phyloP scores from a whole-genome alignment of 2,888 invertebrate species.

The Acleris cristana region DNA sequence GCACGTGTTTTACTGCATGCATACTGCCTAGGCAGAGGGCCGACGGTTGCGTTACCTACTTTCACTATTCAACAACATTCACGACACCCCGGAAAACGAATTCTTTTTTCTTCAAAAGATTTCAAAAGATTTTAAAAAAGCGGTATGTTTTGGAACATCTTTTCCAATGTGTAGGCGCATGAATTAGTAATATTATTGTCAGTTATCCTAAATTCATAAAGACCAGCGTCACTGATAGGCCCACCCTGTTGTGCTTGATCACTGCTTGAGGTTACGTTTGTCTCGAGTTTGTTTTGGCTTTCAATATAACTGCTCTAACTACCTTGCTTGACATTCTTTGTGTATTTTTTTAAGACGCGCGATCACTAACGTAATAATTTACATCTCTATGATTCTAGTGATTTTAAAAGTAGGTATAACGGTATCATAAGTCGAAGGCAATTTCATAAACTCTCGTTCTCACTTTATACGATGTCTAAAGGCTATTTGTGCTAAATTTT shows the following conservation, averaged over 20 bases:
- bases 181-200: conserved; percentile 78
- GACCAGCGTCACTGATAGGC: conserved; percentile 52
- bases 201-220: conserved; percentile 75
- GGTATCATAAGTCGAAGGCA: conserved; percentile 52
- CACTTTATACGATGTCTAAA: conserved; percentile 38
- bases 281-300: conserved; percentile 37
- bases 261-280: conserved; percentile 51
- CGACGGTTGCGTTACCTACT: no score
- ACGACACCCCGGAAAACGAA: conserved; percentile 16
- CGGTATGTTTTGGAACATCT: background rate
- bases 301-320: conserved; percentile 50
- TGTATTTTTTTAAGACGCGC: conserved; percentile 32
- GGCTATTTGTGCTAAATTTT: conserved; percentile 64
- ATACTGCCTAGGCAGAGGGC: no score
- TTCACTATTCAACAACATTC: conserved; percentile 1
- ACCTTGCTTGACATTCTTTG: background rate
- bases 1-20: no score
- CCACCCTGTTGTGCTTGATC: conserved; percentile 70
- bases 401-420: conserved; percentile 45
- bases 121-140: background rate
- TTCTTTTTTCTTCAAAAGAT: background rate
- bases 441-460: conserved; percentile 46
- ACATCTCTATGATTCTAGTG: conserved; percentile 46
- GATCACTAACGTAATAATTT: conserved; percentile 43
- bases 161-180: conserved; percentile 48